phyloP scores from a whole-genome alignment of 2,888 invertebrate genomes.

The Argynnis bischoffii region DNA sequence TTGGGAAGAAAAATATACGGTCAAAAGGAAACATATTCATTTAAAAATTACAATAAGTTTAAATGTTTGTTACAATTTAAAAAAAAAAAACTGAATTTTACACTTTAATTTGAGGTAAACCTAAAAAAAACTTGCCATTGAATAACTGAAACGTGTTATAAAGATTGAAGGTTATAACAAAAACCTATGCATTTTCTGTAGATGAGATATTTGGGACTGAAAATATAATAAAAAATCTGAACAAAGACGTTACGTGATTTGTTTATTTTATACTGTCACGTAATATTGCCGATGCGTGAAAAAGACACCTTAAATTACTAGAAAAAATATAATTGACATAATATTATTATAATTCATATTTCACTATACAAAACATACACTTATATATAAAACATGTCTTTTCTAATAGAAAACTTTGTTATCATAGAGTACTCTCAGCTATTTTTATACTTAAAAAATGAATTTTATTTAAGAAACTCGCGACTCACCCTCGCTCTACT shows the following conservation, averaged over 20 bases:
- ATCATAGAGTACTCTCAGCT: too few species aligned
- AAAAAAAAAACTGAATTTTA: background rate
- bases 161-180: background rate
- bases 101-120: background rate
- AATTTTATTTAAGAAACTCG: too few species aligned
- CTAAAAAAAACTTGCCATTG: background rate
- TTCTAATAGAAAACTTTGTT: too few species aligned
- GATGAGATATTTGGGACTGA: background rate
- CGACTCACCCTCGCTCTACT: too few species aligned
- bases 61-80: background rate
- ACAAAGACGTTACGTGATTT: slow-evolving; percentile 11
- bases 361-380: too few species aligned
- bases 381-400: too few species aligned
- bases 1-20: too few species aligned
- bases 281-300: slow-evolving; percentile 14
- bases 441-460: too few species aligned
- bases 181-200: background rate
- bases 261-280: background rate
- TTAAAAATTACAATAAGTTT: background rate
- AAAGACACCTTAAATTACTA: slow-evolving; percentile 11
- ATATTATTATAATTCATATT: too few species aligned
- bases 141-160: slow-evolving; percentile 1
- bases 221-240: background rate
- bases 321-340: background rate
- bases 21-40: background rate